These are phyloP conservation scores for Etheostoma perlongum DNA, from an alignment of 2,797 vertebrate species.

Conservation along the genomic window DNA sequence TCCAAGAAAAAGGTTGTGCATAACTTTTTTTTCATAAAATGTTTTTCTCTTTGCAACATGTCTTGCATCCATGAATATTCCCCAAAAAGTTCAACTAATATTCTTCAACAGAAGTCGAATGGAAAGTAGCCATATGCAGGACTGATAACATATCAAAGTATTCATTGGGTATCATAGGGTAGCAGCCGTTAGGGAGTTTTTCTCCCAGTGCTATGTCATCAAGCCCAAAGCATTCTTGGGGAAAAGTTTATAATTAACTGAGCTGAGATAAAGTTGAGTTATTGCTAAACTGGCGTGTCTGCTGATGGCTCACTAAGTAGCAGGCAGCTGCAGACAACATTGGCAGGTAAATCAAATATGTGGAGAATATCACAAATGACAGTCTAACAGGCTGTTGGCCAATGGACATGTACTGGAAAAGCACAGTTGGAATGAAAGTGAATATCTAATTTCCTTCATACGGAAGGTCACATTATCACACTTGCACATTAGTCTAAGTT, in stretches of 20 bases:
- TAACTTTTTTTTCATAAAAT: no score
- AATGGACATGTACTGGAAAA: slow-evolving; percentile 33
- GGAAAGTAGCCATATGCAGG: slow-evolving; percentile 15
- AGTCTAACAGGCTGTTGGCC: slow-evolving; percentile 65
- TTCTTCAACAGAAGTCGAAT: slow-evolving; percentile 14
- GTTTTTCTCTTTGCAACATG: no score
- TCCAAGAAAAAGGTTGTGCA: not conserved
- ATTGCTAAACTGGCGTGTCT: slow-evolving; percentile 63
- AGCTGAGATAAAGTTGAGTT: slow-evolving; percentile 72
- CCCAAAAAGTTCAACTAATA: not conserved
- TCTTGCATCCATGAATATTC: slow-evolving; percentile 5
- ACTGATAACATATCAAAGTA: slow-evolving; percentile 48
- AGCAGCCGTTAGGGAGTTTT: slow-evolving; percentile 30
- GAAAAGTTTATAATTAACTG: slow-evolving; percentile 73
- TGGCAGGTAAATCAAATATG: slow-evolving; percentile 78
- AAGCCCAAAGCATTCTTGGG: slow-evolving; percentile 56
- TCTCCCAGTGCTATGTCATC: slow-evolving; percentile 43
- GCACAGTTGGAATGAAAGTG: slow-evolving; percentile 37
- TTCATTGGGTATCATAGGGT: slow-evolving; percentile 32
- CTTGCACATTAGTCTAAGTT: slow-evolving; percentile 50
- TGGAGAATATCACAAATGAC: slow-evolving; percentile 68
- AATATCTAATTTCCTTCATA: slow-evolving; percentile 58
- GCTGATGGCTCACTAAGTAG: slow-evolving; percentile 66
- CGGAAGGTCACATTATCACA: slow-evolving; percentile 59
- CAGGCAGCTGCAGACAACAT: slow-evolving; percentile 51